Evolutionary conservation across 1,140 invertebrate species (phyloP).

Genomic region (Calosoma granatense): DNA sequence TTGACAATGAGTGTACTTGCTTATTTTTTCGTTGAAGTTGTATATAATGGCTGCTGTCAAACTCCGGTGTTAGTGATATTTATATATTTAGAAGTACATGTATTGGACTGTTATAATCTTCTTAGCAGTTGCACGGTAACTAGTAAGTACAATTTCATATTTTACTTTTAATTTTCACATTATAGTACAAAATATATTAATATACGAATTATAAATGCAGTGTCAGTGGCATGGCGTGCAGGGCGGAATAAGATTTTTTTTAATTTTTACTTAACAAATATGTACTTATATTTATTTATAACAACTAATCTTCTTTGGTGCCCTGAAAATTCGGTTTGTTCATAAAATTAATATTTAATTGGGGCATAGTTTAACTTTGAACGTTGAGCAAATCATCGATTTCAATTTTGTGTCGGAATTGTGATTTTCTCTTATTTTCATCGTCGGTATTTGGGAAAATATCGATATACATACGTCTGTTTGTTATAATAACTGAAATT

Average conservation of each 20-base stretch:
- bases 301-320: too few relatives aligned
- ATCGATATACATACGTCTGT: too few relatives aligned
- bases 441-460: too few relatives aligned
- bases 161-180: neutral
- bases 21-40: slow-evolving; percentile 1
- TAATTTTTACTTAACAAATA: neutral
- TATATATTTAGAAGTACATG: neutral
- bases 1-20: slow-evolving; percentile 1
- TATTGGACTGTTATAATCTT: neutral
- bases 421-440: too few relatives aligned
- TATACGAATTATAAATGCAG: neutral
- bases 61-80: slow-evolving; percentile 8
- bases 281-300: neutral
- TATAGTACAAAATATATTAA: neutral
- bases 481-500: too few relatives aligned
- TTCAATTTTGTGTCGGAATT: too few relatives aligned
- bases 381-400: too few relatives aligned
- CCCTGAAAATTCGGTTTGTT: too few relatives aligned
- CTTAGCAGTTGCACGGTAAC: neutral
- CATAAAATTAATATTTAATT: too few relatives aligned
- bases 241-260: neutral
- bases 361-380: too few relatives aligned
- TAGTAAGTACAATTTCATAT: neutral
- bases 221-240: neutral
- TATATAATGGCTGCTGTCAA: slow-evolving; percentile 9